Evolutionary conservation across 1,140 invertebrate species (phyloP).

Genomic region (Drosophila cardini): DNA sequence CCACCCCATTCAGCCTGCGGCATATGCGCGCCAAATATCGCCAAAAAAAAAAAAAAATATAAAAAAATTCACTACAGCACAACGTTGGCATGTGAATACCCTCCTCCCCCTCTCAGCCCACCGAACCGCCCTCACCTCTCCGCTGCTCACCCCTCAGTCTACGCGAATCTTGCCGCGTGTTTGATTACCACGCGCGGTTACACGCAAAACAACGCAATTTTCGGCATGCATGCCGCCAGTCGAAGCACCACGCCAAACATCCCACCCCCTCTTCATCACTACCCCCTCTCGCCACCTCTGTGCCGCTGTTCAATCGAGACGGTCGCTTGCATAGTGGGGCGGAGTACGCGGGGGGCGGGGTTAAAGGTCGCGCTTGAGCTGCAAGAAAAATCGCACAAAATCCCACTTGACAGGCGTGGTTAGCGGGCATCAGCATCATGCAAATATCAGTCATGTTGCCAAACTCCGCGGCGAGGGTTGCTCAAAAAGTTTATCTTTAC

Average conservation of each 20-base stretch:
- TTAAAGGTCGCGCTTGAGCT: constrained; percentile 61
- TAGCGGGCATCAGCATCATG: constrained; percentile 77
- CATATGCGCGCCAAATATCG: constrained; percentile 42
- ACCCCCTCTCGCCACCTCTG: constrained; percentile 1
- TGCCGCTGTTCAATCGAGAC: constrained; percentile 48
- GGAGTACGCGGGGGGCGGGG: neutral
- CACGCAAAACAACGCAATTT: constrained; percentile 84
- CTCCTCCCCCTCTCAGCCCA: neutral
- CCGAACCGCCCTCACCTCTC: constrained; percentile 11
- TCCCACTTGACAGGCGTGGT: constrained; percentile 84
- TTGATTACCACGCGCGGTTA: constrained; percentile 84
- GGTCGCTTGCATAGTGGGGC: too few species aligned
- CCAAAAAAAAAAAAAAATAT: constrained; percentile 28
- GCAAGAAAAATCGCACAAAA: constrained; percentile 84
- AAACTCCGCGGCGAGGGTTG: constrained; percentile 52
- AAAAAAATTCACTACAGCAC: too few species aligned
- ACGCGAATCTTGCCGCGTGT: constrained; percentile 63
- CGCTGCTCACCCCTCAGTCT: neutral
- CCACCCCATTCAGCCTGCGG: constrained; percentile 29
- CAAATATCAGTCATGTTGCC: constrained; percentile 80
- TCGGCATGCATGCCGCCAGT: constrained; percentile 78
- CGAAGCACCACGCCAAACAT: constrained; percentile 15
- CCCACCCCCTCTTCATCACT: neutral
- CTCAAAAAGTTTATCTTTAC: neutral
- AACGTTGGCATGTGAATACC: constrained; percentile 58